Conservation (phyloP, 2,888 invertebrate species). For the Amiota mariae region DNA sequence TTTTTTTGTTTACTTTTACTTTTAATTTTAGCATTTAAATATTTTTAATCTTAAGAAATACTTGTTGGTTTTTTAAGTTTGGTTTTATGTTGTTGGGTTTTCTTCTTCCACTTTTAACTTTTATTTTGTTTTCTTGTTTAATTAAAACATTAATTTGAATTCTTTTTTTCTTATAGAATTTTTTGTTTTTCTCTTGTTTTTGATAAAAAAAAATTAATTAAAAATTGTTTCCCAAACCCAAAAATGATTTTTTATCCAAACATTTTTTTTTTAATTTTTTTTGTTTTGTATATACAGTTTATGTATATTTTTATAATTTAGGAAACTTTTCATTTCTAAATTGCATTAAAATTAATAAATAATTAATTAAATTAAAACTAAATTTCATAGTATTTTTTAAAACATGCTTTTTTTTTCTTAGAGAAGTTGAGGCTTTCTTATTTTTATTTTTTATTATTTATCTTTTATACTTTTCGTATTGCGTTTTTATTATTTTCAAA, state of each 20-base stretch:
- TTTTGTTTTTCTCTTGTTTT: too few relatives aligned
- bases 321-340: not conserved
- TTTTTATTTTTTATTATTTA: slow-evolving; percentile 30
- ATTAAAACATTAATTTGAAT: not conserved
- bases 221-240: too few relatives aligned
- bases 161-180: not conserved
- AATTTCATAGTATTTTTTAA: slow-evolving; percentile 15
- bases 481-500: too few relatives aligned
- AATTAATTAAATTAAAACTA: slow-evolving; percentile 10
- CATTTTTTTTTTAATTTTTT: too few relatives aligned
- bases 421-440: slow-evolving; percentile 49
- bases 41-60: not conserved
- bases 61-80: not conserved
- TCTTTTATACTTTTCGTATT: not conserved
- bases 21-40: not conserved
- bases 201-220: too few relatives aligned
- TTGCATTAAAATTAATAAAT: slow-evolving; percentile 8
- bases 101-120: not conserved
- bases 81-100: slow-evolving; percentile 1
- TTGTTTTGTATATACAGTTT: too few relatives aligned
- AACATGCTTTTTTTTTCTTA: slow-evolving; percentile 35
- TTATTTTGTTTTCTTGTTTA: not conserved
- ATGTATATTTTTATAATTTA: not conserved
- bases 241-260: too few relatives aligned
- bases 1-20: too few relatives aligned